Conservation (phyloP, 2,113 vertebrate species). For the Bettongia penicillata region DNA sequence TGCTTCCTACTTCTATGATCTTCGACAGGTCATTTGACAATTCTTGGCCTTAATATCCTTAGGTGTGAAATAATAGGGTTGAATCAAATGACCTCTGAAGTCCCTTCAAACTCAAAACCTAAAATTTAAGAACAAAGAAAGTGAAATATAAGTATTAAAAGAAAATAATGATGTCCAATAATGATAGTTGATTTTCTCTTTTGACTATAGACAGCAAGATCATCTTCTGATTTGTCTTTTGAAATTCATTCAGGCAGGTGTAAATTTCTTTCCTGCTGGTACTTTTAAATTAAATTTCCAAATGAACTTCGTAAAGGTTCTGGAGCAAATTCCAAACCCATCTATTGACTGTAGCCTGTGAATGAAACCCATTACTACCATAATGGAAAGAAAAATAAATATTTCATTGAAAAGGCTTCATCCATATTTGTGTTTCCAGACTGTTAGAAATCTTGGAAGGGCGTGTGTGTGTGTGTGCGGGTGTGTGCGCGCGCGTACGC, state of each 20-base stretch:
- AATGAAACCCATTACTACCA: conserved; percentile 56
- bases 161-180: neutral
- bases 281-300: conserved; percentile 54
- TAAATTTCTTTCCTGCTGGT: conserved; percentile 43
- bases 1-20: neutral
- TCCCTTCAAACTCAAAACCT: neutral
- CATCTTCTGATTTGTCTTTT: neutral
- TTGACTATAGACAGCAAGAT: neutral
- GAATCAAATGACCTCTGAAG: neutral
- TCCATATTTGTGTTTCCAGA: conserved; percentile 66
- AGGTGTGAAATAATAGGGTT: neutral
- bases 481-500: no score
- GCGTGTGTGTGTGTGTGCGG: no score
- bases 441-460: conserved; percentile 45
- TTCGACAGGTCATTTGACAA: no score
- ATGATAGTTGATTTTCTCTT: neutral
- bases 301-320: conserved; percentile 34
- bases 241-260: conserved; percentile 47
- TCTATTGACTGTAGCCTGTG: conserved; percentile 31
- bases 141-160: neutral
- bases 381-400: conserved; percentile 24
- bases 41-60: neutral
- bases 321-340: neutral
- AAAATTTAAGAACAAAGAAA: conserved; percentile 10
- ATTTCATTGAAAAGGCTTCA: conserved; percentile 27